These are phyloP conservation scores for Acrobasis repandana DNA, from an alignment of 2,888 invertebrate genomes.

Conservation along the genomic window DNA sequence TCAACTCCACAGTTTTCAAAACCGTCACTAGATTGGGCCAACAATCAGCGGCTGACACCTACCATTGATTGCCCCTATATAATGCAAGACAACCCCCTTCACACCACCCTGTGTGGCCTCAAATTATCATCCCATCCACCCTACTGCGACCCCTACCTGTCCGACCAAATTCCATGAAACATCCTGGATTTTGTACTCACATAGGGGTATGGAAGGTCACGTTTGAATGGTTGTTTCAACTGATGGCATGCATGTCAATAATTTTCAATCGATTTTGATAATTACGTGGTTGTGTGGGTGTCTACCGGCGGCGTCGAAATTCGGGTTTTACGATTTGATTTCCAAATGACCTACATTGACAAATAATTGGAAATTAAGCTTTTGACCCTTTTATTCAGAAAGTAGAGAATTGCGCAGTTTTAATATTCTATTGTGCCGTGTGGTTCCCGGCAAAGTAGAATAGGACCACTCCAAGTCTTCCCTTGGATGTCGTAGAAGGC, in stretches of 20 bases:
- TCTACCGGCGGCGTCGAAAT: conserved; percentile 28
- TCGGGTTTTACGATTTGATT: conserved; percentile 19
- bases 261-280: conserved; percentile 71
- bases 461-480: too few species aligned
- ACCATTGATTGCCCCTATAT: conserved; percentile 79
- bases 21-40: conserved; percentile 48
- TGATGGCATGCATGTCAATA: conserved; percentile 55
- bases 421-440: too few species aligned
- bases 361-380: background rate
- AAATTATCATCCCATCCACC: conserved; percentile 55
- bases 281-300: conserved; percentile 48
- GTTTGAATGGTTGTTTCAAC: conserved; percentile 34
- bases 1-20: conserved; percentile 43
- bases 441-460: too few species aligned
- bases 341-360: background rate
- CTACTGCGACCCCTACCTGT: conserved; percentile 35
- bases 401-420: too few species aligned
- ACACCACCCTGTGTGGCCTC: conserved; percentile 43
- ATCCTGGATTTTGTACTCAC: background rate
- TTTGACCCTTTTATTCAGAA: background rate
- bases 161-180: background rate
- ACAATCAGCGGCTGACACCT: conserved; percentile 71
- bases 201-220: conserved; percentile 36
- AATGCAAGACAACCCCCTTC: conserved; percentile 64
- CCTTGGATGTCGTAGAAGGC: too few species aligned